Base-by-base conservation (phyloP, 1,140 invertebrate genomes). In the Megalopta genalis region DNA sequence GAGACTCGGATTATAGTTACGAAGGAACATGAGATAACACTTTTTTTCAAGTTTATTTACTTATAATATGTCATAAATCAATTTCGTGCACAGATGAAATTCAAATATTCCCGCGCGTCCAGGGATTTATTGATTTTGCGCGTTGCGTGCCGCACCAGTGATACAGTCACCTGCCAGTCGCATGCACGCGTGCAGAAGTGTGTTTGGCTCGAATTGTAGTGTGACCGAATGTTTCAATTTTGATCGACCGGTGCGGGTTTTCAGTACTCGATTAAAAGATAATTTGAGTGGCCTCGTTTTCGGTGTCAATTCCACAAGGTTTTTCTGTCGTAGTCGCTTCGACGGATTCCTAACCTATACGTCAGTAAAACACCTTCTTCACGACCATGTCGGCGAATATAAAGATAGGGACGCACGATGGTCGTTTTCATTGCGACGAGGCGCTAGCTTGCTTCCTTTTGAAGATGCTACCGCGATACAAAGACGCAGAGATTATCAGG, bases 351-450 rank as follows among this genome's bases (percentile, higher is more conserved):
- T 77, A 78, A 78, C 60, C 69, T 72, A 64, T 64, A 49, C 52
- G 12, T 18, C 5, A 42, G 9, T 16, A 0, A 27, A 25, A 10
- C 12, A 7, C 2, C 14, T 21, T 5, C 3, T 63, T 52, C 2
- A 1, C 32, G 1, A 85, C 63, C 2, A 85, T 84, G 83, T 23
- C 68, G 0, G n/a, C 6, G 23, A 57, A 23, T 1, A 12, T 90
- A 2, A 94, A 89, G 92, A 97, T 98, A 87, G 97, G 96, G 14
- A 98, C 97, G 0, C 97, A 98, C 84, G 94, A 93, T 93, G 97
- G 96, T 1, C 92, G 93, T 0, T 99, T 99, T 90, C 99, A 99
- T 92, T 99, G 98, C 90, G 99, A 99, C 93, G 99, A 99, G 93
- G 97, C 96, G 0, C 93, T 99, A 18, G 99, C 98, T 6, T 99